Percentiles rank a stretch among this genome's conserved stretches.
These are phyloP conservation scores for Habropoda laboriosa DNA, from an alignment of 1,140 invertebrate genomes.

Conservation along the genomic window DNA sequence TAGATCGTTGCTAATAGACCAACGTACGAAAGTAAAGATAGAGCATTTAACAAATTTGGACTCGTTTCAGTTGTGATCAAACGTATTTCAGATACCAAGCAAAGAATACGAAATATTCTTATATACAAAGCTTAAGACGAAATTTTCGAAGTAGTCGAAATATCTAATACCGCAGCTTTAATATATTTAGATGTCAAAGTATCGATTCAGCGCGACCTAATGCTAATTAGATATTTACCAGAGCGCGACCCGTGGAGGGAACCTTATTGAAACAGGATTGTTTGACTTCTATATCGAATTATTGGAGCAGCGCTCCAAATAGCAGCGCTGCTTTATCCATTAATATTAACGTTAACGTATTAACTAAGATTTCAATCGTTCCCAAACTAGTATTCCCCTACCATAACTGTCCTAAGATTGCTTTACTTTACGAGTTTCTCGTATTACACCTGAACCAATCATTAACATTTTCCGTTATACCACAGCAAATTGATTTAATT, in stretches of 20 bases:
- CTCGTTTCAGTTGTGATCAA: no score
- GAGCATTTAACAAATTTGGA: no score
- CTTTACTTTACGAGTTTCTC: no score
- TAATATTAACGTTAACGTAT: slow-evolving; percentile 20
- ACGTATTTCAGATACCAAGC: no score
- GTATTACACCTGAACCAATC: no score
- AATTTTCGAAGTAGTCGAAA: background rate
- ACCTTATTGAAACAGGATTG: slow-evolving; percentile 11
- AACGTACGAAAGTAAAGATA: no score
- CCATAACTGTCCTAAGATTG: background rate
- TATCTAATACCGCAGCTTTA: background rate
- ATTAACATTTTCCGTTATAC: no score
- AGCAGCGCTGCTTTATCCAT: slow-evolving; percentile 4
- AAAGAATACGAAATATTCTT: no score
- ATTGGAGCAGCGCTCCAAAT: background rate
- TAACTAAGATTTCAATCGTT: background rate
- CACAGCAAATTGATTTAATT: no score
- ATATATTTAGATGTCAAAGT: background rate
- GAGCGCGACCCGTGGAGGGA: no score
- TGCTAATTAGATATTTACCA: background rate
- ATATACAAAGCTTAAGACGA: no score
- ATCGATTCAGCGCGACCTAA: background rate
- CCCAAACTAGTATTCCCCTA: background rate
- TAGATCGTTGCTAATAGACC: no score
- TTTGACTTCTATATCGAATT: slow-evolving; percentile 21